Conservation (phyloP, 2,113 vertebrate species). For the Chroicocephalus ridibundus region DNA sequence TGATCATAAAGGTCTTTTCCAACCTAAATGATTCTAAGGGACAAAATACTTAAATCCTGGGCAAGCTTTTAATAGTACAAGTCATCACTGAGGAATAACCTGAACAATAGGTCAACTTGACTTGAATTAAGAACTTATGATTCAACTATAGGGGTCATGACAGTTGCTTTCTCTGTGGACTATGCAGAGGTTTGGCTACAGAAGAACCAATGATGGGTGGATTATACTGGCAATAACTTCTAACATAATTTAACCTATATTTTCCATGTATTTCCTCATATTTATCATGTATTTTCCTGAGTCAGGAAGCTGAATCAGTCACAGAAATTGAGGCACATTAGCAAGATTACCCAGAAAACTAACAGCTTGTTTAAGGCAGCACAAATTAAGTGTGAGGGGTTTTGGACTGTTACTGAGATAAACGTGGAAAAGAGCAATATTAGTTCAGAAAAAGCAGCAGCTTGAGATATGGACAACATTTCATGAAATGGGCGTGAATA, state of each 20-base stretch:
- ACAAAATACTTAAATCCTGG: neutral
- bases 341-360: neutral
- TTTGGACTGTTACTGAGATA: neutral
- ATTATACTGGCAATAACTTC: neutral
- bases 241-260: neutral
- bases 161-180: neutral
- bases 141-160: neutral
- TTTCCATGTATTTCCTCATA: neutral
- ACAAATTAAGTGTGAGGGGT: neutral
- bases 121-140: neutral
- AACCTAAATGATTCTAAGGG: neutral
- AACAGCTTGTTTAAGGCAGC: rapidly evolving
- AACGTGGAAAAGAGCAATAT: neutral
- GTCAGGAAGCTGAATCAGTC: neutral
- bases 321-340: neutral
- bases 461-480: neutral
- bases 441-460: neutral
- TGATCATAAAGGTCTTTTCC: neutral
- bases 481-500: neutral
- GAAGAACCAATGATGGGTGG: neutral
- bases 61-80: neutral
- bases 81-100: neutral
- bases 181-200: neutral
- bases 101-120: neutral
- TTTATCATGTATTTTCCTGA: neutral